Percentiles rank a stretch among this genome's conserved stretches.
Evolutionary conservation across 2,113 vertebrate species (phyloP).

Genomic region (Uropsilus gracilis): DNA sequence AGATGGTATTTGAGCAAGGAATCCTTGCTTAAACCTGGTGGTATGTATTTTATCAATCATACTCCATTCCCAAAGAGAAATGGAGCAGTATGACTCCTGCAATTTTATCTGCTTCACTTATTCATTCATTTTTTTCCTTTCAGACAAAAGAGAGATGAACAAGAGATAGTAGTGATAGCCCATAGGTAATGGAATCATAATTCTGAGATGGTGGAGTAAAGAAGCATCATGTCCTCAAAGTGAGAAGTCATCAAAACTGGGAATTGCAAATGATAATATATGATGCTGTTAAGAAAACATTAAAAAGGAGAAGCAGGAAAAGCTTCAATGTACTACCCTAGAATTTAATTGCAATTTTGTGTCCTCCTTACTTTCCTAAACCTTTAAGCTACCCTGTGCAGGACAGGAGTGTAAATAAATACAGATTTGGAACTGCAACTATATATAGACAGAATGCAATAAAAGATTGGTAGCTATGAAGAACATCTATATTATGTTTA

Average conservation of each 20-base stretch:
- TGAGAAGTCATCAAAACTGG: not conserved
- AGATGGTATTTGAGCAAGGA: not conserved
- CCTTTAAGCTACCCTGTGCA: not conserved
- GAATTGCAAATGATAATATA: not conserved
- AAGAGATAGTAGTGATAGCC: not conserved
- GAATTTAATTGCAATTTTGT: slow-evolving; percentile 41
- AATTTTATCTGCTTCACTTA: not conserved
- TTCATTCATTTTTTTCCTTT: not conserved
- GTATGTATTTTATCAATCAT: not conserved
- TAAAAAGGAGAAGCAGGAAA: not conserved
- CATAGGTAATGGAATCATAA: not conserved
- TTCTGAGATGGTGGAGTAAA: not conserved
- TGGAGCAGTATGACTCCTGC: not conserved
- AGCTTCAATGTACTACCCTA: not conserved
- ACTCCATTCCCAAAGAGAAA: not conserved
- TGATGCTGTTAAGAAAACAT: not conserved
- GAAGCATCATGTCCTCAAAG: not conserved
- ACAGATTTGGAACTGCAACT: not conserved
- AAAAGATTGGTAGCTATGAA: not conserved
- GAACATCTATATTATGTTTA: not conserved
- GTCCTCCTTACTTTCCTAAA: not conserved
- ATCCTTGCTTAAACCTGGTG: not conserved
- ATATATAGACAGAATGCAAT: not conserved
- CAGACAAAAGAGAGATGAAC: not conserved
- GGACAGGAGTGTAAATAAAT: not conserved